Evolutionary conservation across 2,113 vertebrate genomes (phyloP).

Genomic region (Gnathonemus longibarbis): DNA sequence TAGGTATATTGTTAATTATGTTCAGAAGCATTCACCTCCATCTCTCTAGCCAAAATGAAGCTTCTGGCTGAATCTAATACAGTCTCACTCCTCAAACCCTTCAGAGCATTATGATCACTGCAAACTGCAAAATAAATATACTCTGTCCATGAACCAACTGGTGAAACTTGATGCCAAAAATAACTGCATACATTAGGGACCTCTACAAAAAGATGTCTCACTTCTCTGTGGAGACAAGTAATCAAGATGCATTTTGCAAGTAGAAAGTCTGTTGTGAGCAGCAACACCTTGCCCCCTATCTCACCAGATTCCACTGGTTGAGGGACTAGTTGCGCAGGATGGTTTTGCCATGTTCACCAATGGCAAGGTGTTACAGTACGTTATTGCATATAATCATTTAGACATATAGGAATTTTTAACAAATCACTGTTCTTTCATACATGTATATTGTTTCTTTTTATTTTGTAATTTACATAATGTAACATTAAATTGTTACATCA

Average conservation of each 20-base stretch:
- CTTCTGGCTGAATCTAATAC: background rate
- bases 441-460: background rate
- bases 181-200: background rate
- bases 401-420: background rate
- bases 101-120: background rate
- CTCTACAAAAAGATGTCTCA: background rate
- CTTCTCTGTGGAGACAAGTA: background rate
- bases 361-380: no score
- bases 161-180: background rate
- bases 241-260: background rate
- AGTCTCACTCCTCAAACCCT: background rate
- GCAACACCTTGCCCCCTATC: no score
- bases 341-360: no score
- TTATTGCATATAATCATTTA: background rate
- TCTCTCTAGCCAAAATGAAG: background rate
- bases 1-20: background rate
- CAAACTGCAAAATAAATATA: background rate
- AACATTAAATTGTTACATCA: background rate
- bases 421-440: background rate
- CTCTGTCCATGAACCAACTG: background rate
- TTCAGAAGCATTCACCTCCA: background rate
- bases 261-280: background rate
- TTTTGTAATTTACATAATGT: background rate
- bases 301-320: no score
- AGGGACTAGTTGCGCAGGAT: no score